Evolutionary conservation across 53 echinoderm and acorn worm species (phyloP).

Genomic region (Temnopleurus reevesii): DNA sequence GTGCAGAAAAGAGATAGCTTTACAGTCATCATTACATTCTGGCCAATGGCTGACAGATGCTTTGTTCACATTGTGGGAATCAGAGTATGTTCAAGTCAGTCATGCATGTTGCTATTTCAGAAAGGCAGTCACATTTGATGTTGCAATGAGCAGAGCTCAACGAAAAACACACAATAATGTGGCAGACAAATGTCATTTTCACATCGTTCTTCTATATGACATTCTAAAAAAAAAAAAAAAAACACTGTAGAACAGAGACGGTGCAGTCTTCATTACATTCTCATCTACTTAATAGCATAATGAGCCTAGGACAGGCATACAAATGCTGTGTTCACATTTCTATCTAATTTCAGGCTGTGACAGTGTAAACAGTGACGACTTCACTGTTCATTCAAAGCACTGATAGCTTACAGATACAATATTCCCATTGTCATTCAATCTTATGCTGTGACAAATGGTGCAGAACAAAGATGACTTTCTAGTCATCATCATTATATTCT

Average conservation of each 20-base stretch:
- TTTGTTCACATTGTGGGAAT: neutral
- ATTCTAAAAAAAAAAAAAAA: too few relatives aligned
- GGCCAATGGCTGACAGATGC: constrained; percentile 3
- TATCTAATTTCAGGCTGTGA: too few relatives aligned
- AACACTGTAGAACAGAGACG: neutral
- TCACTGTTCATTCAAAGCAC: too few relatives aligned
- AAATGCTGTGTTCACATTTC: too few relatives aligned
- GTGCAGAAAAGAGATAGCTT: neutral
- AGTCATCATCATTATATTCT: neutral
- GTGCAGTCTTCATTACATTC: neutral
- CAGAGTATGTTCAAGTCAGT: constrained; percentile 6
- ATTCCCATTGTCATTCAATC: neutral
- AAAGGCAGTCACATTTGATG: constrained; percentile 31
- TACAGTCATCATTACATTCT: neutral
- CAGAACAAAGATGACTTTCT: neutral
- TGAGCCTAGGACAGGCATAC: too few relatives aligned
- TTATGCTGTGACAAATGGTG: neutral
- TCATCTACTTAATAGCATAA: too few relatives aligned
- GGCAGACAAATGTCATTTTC: neutral
- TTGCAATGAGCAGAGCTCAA: neutral
- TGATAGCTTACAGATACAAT: neutral
- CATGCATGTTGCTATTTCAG: constrained; percentile 11
- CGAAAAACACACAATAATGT: neutral
- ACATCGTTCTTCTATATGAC: neutral
- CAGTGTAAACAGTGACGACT: too few relatives aligned